Evolutionary conservation across 2,888 invertebrate genomes (phyloP).

Genomic region (Poecilus cupreus): DNA sequence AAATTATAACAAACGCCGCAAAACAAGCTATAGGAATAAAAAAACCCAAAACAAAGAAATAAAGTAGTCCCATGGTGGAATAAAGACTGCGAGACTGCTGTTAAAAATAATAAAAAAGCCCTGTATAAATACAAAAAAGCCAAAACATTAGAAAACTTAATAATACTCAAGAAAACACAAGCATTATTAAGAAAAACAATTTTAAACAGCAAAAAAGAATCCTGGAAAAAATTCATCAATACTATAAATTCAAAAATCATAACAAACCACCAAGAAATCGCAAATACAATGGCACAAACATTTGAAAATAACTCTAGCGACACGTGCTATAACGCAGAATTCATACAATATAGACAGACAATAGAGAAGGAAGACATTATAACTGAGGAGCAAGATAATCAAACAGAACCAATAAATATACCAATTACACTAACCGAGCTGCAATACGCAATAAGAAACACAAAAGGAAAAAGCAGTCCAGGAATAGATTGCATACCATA

Average conservation of each 20-base stretch:
- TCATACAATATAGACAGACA: too few relatives aligned
- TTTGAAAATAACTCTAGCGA: background rate
- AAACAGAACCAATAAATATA: background rate
- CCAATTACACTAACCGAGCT: background rate
- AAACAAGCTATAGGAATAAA: too few relatives aligned
- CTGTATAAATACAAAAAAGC: too few relatives aligned
- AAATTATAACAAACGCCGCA: too few relatives aligned
- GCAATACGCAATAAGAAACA: background rate
- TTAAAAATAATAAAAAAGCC: too few relatives aligned
- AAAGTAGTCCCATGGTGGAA: too few relatives aligned
- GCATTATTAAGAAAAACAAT: constrained; percentile 8
- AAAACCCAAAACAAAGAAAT: too few relatives aligned
- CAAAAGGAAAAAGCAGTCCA: background rate
- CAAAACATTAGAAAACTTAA: too few relatives aligned
- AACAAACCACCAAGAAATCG: background rate
- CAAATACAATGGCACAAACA: background rate
- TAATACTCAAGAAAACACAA: background rate
- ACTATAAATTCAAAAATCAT: background rate
- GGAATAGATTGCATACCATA: background rate
- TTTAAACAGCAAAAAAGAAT: constrained; percentile 1
- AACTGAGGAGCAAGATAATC: background rate
- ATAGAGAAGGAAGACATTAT: background rate
- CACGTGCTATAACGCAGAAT: background rate
- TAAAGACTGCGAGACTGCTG: too few relatives aligned
- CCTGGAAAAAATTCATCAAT: background rate